Evolutionary conservation across 1,140 invertebrate genomes (phyloP).

Genomic region (Leptinotarsa lineolata): DNA sequence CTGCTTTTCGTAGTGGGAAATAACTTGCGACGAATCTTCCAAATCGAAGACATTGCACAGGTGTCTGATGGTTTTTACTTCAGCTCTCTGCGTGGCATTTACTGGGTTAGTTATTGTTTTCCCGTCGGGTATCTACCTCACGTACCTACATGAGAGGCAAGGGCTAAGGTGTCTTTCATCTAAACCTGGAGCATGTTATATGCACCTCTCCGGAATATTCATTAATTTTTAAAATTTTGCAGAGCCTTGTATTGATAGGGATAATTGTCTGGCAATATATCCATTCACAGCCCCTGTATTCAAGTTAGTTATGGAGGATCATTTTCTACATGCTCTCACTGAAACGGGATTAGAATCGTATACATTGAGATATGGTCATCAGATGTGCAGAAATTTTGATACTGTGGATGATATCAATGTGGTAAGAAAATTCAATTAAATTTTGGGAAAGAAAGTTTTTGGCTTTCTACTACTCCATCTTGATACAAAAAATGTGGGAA

Average conservation of each 20-base stretch:
- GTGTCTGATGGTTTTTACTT: no score
- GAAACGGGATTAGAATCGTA: conserved; percentile 79
- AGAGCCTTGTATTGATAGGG: conserved; percentile 37
- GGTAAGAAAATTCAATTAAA: conserved; percentile 34
- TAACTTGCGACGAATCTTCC: no score
- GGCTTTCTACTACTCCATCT: conserved; percentile 2
- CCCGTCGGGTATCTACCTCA: no score
- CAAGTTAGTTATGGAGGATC: conserved; percentile 68
- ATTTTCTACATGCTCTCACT: conserved; percentile 75
- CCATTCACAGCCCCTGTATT: conserved; percentile 73
- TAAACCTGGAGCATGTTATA: no score
- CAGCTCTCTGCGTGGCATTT: no score
- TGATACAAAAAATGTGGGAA: no score
- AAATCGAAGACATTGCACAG: no score
- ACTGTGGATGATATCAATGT: conserved; percentile 49
- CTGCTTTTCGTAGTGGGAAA: no score
- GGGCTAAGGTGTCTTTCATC: no score
- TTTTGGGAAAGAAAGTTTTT: background rate
- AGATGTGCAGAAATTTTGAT: conserved; percentile 55
- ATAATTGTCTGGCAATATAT: conserved; percentile 59
- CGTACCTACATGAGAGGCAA: no score
- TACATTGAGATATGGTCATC: conserved; percentile 69
- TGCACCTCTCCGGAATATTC: no score
- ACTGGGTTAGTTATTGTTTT: no score
- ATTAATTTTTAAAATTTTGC: conserved; percentile 18